A percentile compares a stretch with the other conserved stretches of the same genome.
Conservation (phyloP, 2,113 vertebrate species). For the Paramisgurnus dabryanus region DNA sequence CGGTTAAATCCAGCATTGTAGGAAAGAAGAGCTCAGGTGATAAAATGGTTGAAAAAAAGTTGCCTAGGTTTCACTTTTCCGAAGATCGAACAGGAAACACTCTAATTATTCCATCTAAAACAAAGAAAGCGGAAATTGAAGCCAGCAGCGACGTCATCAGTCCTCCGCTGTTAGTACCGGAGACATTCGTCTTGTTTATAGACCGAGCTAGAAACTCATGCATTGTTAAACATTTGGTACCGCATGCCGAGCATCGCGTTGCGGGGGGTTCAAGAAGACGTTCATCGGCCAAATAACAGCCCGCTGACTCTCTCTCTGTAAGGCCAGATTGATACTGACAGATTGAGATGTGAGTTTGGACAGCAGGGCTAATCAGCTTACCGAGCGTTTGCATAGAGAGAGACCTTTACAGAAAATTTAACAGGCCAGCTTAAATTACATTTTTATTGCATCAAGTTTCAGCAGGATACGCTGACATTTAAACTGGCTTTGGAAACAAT, state of each 20-base stretch:
- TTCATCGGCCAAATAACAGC: slow-evolving; percentile 47
- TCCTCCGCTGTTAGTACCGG: background rate
- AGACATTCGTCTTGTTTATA: background rate
- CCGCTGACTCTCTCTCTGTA: slow-evolving; percentile 48
- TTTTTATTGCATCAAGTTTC: background rate
- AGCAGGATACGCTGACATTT: slow-evolving; percentile 10
- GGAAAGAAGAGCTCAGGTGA: background rate
- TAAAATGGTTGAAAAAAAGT: too few species aligned
- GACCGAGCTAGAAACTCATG: slow-evolving; percentile 14
- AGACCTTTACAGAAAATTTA: background rate
- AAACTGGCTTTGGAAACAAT: background rate
- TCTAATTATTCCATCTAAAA: background rate
- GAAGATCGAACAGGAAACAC: background rate
- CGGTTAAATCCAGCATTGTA: slow-evolving; percentile 67
- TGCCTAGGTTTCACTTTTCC: too few species aligned
- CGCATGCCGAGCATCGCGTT: background rate
- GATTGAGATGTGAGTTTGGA: slow-evolving; percentile 64
- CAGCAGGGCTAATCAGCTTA: slow-evolving; percentile 63
- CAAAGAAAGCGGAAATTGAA: slow-evolving; percentile 8
- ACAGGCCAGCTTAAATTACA: background rate
- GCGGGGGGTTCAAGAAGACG: background rate
- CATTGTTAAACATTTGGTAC: slow-evolving; percentile 39
- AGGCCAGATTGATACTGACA: slow-evolving; percentile 63
- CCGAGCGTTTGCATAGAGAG: background rate
- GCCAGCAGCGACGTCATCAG: slow-evolving; percentile 1